A percentile compares a stretch with the other conserved stretches of the same genome.
Evolutionary conservation across 2,888 invertebrate species (phyloP).

Genomic region (Nomada fucata): DNA sequence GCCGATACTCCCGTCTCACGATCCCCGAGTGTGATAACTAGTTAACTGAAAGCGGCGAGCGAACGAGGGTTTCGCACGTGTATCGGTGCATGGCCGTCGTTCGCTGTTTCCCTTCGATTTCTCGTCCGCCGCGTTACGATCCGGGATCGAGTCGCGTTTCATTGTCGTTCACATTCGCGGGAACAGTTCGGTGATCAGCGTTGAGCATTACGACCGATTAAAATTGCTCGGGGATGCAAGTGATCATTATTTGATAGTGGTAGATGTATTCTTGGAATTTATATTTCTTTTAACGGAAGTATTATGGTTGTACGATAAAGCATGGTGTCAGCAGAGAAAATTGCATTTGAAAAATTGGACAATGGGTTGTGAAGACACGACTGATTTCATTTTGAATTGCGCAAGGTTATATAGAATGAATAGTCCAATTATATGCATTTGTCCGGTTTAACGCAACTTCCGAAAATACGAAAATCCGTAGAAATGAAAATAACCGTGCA

Average conservation of each 20-base stretch:
- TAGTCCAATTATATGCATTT: no score
- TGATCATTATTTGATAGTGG: not conserved
- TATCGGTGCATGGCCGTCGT: slow-evolving; percentile 13
- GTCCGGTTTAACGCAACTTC: no score
- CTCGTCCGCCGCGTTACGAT: not conserved
- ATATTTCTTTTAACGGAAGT: not conserved
- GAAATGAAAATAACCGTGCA: no score
- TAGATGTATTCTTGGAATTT: not conserved
- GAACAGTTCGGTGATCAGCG: slow-evolving; percentile 15
- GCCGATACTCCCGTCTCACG: slow-evolving; percentile 10
- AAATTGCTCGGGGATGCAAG: not conserved
- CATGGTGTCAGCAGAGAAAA: no score
- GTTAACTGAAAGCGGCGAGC: slow-evolving; percentile 52
- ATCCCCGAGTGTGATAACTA: slow-evolving; percentile 48
- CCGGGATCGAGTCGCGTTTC: not conserved
- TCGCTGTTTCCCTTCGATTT: slow-evolving; percentile 37
- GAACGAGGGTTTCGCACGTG: slow-evolving; percentile 33
- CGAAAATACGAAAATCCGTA: no score
- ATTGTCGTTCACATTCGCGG: not conserved
- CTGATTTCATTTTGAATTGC: no score
- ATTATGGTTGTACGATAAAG: not conserved
- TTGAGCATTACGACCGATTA: not conserved
- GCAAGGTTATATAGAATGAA: no score
- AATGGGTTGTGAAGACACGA: no score
- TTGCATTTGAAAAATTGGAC: no score